Evolutionary conservation across 2,113 vertebrate species (phyloP).

Genomic region (Cygnus buccinator): DNA sequence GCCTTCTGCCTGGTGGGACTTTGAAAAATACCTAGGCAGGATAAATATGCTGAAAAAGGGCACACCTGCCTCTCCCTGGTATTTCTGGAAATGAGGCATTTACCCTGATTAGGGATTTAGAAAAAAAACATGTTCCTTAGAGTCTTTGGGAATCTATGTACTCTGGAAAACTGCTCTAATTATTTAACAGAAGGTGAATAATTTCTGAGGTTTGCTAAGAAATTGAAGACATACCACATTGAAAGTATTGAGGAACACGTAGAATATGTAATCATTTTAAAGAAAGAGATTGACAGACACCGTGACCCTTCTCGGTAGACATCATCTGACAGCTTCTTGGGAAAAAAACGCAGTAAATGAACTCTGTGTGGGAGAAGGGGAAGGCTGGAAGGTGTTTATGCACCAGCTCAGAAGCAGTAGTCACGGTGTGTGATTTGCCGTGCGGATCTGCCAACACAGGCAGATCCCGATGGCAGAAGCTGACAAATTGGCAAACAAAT

Average conservation of each 20-base stretch:
- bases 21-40: neutral
- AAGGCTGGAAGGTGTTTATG: neutral
- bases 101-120: neutral
- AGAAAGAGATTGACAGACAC: neutral
- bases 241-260: neutral
- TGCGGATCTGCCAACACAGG: neutral
- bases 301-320: neutral
- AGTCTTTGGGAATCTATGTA: neutral
- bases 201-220: neutral
- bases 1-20: neutral
- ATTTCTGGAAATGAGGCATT: neutral
- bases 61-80: neutral
- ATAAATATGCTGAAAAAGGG: neutral
- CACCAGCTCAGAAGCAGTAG: neutral
- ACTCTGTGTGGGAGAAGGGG: neutral
- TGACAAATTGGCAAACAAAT: slow-evolving; percentile 53
- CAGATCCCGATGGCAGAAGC: neutral
- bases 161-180: neutral
- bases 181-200: neutral
- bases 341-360: neutral
- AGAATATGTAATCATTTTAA: neutral
- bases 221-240: neutral
- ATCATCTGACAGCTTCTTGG: neutral
- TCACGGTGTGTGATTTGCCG: neutral
- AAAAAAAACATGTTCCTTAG: neutral